Evolutionary conservation across 2,888 invertebrate genomes (phyloP).

Genomic region (Brachypterus glaber): DNA sequence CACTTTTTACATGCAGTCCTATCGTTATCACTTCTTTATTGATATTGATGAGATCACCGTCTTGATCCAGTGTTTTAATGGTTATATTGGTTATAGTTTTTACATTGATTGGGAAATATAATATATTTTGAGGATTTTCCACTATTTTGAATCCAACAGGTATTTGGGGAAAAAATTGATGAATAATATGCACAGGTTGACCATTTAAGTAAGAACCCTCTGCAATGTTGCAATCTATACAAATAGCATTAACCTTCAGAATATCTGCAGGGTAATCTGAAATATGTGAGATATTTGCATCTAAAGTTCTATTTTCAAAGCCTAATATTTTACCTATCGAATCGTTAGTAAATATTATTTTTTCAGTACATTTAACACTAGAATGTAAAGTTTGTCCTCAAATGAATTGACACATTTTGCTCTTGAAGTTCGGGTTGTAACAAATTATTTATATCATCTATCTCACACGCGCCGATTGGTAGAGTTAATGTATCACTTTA

Average conservation of each 20-base stretch:
- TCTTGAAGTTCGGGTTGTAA: too few relatives aligned
- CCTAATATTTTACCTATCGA: too few relatives aligned
- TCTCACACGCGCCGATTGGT: too few relatives aligned
- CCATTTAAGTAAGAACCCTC: conserved; percentile 11
- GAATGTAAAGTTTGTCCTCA: too few relatives aligned
- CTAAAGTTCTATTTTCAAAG: too few relatives aligned
- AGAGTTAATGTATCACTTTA: background rate
- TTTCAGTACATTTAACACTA: too few relatives aligned
- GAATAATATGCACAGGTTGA: conserved; percentile 22
- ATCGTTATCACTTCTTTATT: conserved; percentile 28
- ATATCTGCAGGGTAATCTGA: too few relatives aligned
- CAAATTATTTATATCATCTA: too few relatives aligned
- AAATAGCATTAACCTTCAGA: too few relatives aligned
- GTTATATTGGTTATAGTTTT: conserved; percentile 23
- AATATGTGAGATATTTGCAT: too few relatives aligned
- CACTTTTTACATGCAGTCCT: conserved; percentile 15
- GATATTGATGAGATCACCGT: conserved; percentile 29
- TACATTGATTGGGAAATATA: conserved; percentile 31
- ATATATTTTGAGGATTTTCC: conserved; percentile 29
- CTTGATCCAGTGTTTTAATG: conserved; percentile 29
- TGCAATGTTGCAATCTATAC: conserved; percentile 14
- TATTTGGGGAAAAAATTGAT: conserved; percentile 21
- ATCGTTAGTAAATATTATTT: too few relatives aligned
- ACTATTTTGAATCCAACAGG: conserved; percentile 32
- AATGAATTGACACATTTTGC: too few relatives aligned